Percentiles rank a stretch among this genome's conserved stretches.
Conservation (phyloP, 2,113 vertebrate genomes). For the Charadrius vociferus region DNA sequence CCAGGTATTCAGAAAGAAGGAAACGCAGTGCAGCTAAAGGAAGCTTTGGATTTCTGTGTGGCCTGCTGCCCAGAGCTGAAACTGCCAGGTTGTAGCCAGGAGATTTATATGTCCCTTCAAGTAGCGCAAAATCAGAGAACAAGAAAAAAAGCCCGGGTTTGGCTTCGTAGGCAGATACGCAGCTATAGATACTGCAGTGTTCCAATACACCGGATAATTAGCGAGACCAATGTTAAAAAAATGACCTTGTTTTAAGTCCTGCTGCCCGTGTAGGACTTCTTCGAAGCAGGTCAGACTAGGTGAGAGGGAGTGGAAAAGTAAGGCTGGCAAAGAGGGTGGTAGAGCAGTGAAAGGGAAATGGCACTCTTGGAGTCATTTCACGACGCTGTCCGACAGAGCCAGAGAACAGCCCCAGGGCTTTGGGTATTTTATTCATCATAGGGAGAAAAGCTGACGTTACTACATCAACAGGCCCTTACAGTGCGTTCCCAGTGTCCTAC, state of each 20-base stretch:
- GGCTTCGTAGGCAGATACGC: neutral
- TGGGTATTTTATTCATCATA: neutral
- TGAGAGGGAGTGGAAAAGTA: neutral
- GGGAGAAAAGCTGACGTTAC: neutral
- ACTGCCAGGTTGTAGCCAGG: slow-evolving; percentile 4
- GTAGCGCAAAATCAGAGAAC: neutral
- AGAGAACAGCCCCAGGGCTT: neutral
- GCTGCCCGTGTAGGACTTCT: neutral
- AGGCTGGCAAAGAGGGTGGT: neutral
- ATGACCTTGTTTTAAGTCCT: neutral
- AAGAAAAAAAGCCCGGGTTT: neutral
- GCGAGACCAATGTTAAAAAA: neutral
- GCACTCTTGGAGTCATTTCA: accelerated
- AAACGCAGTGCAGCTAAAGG: neutral
- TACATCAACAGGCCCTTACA: neutral
- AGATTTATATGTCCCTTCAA: slow-evolving; percentile 11
- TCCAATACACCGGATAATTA: neutral
- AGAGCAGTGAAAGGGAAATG: neutral
- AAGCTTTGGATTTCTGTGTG: slow-evolving; percentile 51
- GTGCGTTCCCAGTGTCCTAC: neutral
- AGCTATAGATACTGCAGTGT: neutral
- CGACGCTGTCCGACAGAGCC: neutral
- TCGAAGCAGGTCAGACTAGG: neutral
- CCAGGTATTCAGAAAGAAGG: slow-evolving; percentile 34
- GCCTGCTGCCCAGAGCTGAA: slow-evolving; percentile 33